Conservation (phyloP, 2,113 vertebrate species). For the Ciconia stormi region DNA sequence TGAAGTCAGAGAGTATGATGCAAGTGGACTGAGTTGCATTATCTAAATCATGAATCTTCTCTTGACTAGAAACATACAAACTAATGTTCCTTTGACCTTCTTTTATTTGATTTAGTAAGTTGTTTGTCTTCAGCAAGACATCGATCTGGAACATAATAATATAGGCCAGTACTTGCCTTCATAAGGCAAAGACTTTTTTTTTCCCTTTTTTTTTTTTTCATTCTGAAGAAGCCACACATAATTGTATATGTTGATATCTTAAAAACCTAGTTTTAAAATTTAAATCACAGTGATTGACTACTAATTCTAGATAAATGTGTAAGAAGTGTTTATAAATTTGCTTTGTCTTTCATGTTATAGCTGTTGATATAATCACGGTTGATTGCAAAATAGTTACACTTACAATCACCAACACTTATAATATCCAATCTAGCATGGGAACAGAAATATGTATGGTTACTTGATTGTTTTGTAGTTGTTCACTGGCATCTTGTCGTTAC, state of each 20-base stretch:
- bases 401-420: not conserved
- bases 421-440: not conserved
- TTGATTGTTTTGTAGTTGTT: not conserved
- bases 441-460: not conserved
- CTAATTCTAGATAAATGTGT: not conserved
- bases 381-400: not conserved
- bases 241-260: not conserved
- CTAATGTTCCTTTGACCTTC: not conserved
- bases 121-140: not conserved
- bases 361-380: not conserved
- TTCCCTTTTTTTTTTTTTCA: not conserved
- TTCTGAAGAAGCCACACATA: not conserved
- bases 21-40: not conserved
- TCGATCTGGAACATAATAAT: not conserved
- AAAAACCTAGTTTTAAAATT: not conserved
- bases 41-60: not conserved
- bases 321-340: not conserved
- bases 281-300: not conserved
- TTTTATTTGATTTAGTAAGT: not conserved
- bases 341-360: not conserved
- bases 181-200: not conserved
- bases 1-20: not conserved
- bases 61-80: not conserved
- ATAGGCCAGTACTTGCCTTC: not conserved
- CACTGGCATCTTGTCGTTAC: not conserved